phyloP scores from a whole-genome alignment of 2,888 invertebrate species.

The Agelastica alni region DNA sequence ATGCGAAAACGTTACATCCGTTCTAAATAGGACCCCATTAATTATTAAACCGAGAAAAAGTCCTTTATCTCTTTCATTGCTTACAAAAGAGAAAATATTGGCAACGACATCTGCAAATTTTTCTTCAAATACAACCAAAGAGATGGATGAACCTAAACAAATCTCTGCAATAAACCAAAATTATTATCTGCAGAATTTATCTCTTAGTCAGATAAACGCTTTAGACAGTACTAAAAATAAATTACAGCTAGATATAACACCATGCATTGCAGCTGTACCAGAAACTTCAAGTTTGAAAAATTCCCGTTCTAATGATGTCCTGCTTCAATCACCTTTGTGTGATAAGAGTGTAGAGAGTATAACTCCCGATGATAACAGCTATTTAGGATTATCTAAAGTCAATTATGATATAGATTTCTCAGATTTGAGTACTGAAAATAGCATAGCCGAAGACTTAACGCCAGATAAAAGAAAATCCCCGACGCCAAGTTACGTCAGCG shows the following conservation, averaged over 20 bases:
- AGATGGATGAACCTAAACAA: slow-evolving; percentile 5
- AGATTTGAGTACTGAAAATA: slow-evolving; percentile 74
- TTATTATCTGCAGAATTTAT: slow-evolving; percentile 51
- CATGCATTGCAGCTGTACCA: slow-evolving; percentile 50
- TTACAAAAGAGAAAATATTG: slow-evolving; percentile 51
- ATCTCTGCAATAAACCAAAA: slow-evolving; percentile 30
- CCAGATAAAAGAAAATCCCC: slow-evolving; percentile 50
- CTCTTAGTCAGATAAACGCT: slow-evolving; percentile 40
- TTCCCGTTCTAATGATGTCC: slow-evolving; percentile 59
- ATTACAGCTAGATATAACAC: slow-evolving; percentile 51
- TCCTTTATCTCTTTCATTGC: slow-evolving; percentile 61
- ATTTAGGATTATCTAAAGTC: slow-evolving; percentile 69
- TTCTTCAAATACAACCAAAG: background rate
- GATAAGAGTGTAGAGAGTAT: slow-evolving; percentile 62
- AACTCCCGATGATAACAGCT: slow-evolving; percentile 67
- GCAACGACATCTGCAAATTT: background rate
- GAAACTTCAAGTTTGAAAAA: slow-evolving; percentile 42
- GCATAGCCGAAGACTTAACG: slow-evolving; percentile 63
- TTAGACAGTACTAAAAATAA: slow-evolving; percentile 44
- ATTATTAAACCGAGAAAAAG: slow-evolving; percentile 68
- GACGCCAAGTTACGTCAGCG: slow-evolving; percentile 49
- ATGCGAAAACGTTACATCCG: slow-evolving; percentile 70
- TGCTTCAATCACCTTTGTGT: slow-evolving; percentile 39
- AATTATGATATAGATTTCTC: slow-evolving; percentile 79
- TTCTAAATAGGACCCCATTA: slow-evolving; percentile 75